Percentiles rank a stretch among this genome's conserved stretches.
phyloP scores from a whole-genome alignment of 2,113 vertebrate species.

The Microcebus murinus region DNA sequence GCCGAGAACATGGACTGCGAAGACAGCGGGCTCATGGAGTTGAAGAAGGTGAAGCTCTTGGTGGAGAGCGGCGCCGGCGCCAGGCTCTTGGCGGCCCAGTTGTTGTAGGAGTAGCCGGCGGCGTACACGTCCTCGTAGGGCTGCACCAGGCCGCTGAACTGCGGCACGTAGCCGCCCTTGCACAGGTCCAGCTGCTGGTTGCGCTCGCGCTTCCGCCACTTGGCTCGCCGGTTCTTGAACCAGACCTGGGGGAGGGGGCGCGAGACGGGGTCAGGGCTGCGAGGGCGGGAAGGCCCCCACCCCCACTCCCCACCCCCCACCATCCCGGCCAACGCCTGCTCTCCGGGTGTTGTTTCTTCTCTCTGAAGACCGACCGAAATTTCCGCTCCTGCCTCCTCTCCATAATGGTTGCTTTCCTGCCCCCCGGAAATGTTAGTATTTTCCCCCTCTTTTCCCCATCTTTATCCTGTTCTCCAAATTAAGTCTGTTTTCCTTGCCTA shows the following conservation, averaged over 20 bases:
- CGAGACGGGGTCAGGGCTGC: slow-evolving; percentile 43
- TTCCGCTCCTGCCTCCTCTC: slow-evolving; percentile 6
- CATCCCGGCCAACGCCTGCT: background rate
- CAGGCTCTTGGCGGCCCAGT: slow-evolving; percentile 98
- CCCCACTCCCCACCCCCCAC: background rate
- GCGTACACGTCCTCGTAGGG: slow-evolving; percentile 99
- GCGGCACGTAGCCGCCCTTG: slow-evolving; percentile 99
- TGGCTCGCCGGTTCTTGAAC: slow-evolving; percentile 99
- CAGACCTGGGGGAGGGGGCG: slow-evolving; percentile 89
- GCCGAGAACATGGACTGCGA: slow-evolving; percentile 98
- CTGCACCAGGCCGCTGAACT: slow-evolving; percentile 98
- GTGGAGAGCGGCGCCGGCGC: slow-evolving; percentile 95
- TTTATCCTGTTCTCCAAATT: background rate
- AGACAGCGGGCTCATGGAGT: slow-evolving; percentile 98
- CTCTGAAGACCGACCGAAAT: background rate
- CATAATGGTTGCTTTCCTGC: slow-evolving; percentile 15
- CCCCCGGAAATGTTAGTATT: background rate
- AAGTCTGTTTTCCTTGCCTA: slow-evolving; percentile 14
- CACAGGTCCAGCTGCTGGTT: slow-evolving; percentile 99
- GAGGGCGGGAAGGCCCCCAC: background rate
- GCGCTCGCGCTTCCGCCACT: slow-evolving; percentile 98
- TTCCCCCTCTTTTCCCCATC: background rate
- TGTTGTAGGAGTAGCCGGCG: slow-evolving; percentile 98
- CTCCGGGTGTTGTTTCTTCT: background rate
- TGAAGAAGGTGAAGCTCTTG: slow-evolving; percentile 99